A percentile compares a stretch with the other conserved stretches of the same genome.
Evolutionary conservation across 2,113 vertebrate species (phyloP).

Genomic region (Pheucticus melanocephalus): DNA sequence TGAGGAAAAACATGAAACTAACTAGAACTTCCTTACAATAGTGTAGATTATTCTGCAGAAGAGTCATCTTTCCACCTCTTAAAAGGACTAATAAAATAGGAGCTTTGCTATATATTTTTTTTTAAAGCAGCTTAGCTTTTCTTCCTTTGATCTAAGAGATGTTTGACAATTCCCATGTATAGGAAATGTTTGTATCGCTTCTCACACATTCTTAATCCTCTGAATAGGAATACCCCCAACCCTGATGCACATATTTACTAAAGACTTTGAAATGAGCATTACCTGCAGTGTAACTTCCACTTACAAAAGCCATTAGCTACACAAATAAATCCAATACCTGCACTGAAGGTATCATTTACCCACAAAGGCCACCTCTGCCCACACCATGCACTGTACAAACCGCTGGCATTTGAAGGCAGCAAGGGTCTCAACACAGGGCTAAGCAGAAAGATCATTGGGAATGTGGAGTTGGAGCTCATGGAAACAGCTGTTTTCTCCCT

Average conservation of each 20-base stretch:
- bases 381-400: not conserved
- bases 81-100: not conserved
- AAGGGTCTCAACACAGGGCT: not conserved
- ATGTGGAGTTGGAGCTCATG: not conserved
- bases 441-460: not conserved
- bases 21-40: not conserved
- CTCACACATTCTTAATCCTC: not conserved
- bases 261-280: not conserved
- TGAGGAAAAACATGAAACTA: not conserved
- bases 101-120: not conserved
- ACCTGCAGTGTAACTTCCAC: not conserved
- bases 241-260: not conserved
- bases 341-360: not conserved
- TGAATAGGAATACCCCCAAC: not conserved
- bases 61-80: not conserved
- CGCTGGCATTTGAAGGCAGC: not conserved
- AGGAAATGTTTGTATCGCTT: not conserved
- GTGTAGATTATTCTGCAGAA: not conserved
- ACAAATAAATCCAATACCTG: not conserved
- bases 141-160: not conserved
- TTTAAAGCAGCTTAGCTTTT: not conserved
- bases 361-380: not conserved
- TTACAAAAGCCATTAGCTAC: not conserved
- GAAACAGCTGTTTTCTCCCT: constrained; percentile 48
- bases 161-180: not conserved